Evolutionary conservation across 2,797 vertebrate species (phyloP).

Genomic region (Selene dorsalis): DNA sequence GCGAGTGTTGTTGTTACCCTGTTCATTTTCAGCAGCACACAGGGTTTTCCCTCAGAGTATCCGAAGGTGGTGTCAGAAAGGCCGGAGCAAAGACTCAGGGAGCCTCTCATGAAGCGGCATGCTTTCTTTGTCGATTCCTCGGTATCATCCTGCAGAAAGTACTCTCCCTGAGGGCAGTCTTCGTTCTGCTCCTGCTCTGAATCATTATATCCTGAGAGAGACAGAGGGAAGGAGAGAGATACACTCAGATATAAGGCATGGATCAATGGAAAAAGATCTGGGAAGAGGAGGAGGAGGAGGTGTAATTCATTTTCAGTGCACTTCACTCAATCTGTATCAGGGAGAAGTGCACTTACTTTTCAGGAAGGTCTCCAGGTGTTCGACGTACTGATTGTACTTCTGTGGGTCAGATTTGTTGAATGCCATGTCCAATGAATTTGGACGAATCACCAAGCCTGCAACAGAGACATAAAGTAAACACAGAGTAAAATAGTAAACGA

Average conservation of each 20-base stretch:
- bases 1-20: conserved; percentile 82
- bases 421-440: conserved; percentile 89
- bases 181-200: conserved; percentile 87
- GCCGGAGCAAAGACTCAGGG: conserved; percentile 89
- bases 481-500: background rate
- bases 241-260: background rate
- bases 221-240: conserved; percentile 15
- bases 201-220: conserved; percentile 87
- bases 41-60: conserved; percentile 90
- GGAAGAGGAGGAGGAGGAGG: background rate
- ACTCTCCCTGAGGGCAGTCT: conserved; percentile 82
- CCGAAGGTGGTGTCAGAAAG: conserved; percentile 87
- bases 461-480: conserved; percentile 29
- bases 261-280: background rate
- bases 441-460: conserved; percentile 93
- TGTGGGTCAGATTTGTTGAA: conserved; percentile 84
- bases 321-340: background rate
- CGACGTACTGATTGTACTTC: conserved; percentile 83
- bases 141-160: conserved; percentile 80
- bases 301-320: background rate
- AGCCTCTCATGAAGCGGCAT: conserved; percentile 88
- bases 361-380: conserved; percentile 88
- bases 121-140: conserved; percentile 78
- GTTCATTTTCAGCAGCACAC: conserved; percentile 96
- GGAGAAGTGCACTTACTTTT: conserved; percentile 84